Evolutionary conservation across 2,797 vertebrate genomes (phyloP).

Genomic region (Pelodytes ibericus): DNA sequence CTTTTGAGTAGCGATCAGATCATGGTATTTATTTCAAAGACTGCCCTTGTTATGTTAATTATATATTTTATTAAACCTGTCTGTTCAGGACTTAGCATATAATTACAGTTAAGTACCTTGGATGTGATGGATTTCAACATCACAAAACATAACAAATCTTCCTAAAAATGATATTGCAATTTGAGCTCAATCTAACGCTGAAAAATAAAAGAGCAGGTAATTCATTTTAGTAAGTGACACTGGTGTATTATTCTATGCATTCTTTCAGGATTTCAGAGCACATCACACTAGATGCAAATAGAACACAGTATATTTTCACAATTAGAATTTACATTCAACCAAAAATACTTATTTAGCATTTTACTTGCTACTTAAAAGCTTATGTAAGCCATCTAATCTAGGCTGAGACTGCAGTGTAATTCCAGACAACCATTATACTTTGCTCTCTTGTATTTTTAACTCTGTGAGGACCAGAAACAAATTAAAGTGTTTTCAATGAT

Average conservation of each 20-base stretch:
- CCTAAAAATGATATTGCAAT: constrained; percentile 36
- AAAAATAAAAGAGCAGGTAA: constrained; percentile 24
- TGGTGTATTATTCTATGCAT: background rate
- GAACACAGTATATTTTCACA: constrained; percentile 21
- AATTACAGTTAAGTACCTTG: constrained; percentile 43
- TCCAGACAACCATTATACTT: no score
- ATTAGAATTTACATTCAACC: background rate
- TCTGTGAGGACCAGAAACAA: no score
- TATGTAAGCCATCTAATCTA: constrained; percentile 5
- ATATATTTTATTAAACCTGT: constrained; percentile 43
- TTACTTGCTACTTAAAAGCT: constrained; percentile 5
- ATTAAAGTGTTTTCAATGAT: no score
- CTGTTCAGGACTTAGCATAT: constrained; percentile 39
- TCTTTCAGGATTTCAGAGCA: constrained; percentile 18
- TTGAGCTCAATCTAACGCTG: constrained; percentile 30
- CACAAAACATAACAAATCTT: constrained; percentile 47
- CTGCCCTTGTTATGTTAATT: constrained; percentile 38
- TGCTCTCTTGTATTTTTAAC: background rate
- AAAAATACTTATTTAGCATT: constrained; percentile 21
- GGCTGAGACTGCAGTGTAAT: background rate
- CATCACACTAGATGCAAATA: constrained; percentile 15
- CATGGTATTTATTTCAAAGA: constrained; percentile 6
- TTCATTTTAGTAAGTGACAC: constrained; percentile 21
- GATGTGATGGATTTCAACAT: constrained; percentile 34
- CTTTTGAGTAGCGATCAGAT: constrained; percentile 9